Evolutionary conservation across 2,888 invertebrate species (phyloP).

Genomic region (Pollenia labialis): DNA sequence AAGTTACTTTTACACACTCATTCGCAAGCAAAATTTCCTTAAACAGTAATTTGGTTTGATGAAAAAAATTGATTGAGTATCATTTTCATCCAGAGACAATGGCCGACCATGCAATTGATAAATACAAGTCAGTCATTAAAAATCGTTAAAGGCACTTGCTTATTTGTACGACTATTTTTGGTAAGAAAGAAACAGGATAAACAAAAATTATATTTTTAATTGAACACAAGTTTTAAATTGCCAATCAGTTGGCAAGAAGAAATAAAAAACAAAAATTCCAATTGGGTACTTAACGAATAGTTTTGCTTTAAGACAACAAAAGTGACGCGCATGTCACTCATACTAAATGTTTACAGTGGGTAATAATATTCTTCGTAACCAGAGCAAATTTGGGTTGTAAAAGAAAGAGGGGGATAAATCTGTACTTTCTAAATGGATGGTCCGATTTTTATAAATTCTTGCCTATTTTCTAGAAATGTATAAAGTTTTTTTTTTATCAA

Average conservation of each 20-base stretch:
- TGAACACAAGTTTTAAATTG: neutral
- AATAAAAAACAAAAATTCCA: neutral
- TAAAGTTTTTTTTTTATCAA: too few species aligned
- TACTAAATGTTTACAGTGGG: neutral
- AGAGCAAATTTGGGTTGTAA: too few species aligned
- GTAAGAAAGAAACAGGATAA: neutral
- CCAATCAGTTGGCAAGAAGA: neutral
- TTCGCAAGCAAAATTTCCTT: neutral
- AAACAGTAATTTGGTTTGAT: neutral
- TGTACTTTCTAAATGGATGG: too few species aligned
- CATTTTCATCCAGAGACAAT: neutral
- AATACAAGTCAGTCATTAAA: too few species aligned
- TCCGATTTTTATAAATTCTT: too few species aligned
- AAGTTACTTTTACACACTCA: constrained; percentile 7
- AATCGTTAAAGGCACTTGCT: too few species aligned
- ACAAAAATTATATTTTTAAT: neutral
- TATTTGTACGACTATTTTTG: constrained; percentile 7
- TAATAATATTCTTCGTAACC: neutral
- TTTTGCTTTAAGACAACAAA: neutral
- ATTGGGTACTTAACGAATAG: constrained; percentile 11
- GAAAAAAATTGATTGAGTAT: constrained; percentile 18
- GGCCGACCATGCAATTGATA: constrained; percentile 30
- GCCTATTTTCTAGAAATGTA: too few species aligned
- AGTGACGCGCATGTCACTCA: neutral
- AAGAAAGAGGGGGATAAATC: too few species aligned